Percentiles rank a stretch among this genome's conserved stretches.
These are phyloP conservation scores for Tuberolachnus salignus DNA, from an alignment of 2,888 invertebrate genomes.

Conservation along the genomic window DNA sequence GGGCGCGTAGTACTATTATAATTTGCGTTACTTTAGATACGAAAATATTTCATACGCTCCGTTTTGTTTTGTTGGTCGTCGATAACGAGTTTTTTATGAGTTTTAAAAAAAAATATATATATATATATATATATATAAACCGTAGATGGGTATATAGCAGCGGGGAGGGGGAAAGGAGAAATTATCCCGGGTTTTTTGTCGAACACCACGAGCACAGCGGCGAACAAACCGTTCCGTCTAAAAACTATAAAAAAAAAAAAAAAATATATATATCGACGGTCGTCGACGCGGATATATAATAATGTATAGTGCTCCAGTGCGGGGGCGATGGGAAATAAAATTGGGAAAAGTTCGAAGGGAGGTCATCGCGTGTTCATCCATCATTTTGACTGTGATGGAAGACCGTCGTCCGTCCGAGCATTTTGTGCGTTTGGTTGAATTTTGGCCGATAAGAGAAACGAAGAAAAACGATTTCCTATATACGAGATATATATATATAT, in stretches of 20 bases:
- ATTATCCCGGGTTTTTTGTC: not conserved
- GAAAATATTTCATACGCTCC: too few relatives aligned
- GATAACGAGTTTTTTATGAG: too few relatives aligned
- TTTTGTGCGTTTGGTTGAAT: conserved; percentile 41
- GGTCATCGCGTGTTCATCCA: conserved; percentile 43
- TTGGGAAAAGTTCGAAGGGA: conserved; percentile 39
- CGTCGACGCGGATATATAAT: too few relatives aligned
- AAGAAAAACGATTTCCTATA: conserved; percentile 40
- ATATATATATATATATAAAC: too few relatives aligned
- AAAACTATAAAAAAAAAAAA: conserved; percentile 29
- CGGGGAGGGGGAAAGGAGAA: not conserved
- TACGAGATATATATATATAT: not conserved
- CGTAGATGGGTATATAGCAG: too few relatives aligned
- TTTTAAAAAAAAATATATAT: too few relatives aligned
- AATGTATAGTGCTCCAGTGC: not conserved
- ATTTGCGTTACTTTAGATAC: too few relatives aligned
- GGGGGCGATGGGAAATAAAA: conserved; percentile 26
- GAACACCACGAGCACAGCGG: not conserved
- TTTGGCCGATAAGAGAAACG: conserved; percentile 20
- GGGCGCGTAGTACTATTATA: too few relatives aligned
- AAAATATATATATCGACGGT: too few relatives aligned
- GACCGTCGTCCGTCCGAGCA: conserved; percentile 32
- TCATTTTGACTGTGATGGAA: conserved; percentile 56
- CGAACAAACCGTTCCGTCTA: conserved; percentile 13
- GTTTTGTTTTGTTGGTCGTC: too few relatives aligned